Evolutionary conservation across 2,888 invertebrate genomes (phyloP).

Genomic region (Thera britannica): DNA sequence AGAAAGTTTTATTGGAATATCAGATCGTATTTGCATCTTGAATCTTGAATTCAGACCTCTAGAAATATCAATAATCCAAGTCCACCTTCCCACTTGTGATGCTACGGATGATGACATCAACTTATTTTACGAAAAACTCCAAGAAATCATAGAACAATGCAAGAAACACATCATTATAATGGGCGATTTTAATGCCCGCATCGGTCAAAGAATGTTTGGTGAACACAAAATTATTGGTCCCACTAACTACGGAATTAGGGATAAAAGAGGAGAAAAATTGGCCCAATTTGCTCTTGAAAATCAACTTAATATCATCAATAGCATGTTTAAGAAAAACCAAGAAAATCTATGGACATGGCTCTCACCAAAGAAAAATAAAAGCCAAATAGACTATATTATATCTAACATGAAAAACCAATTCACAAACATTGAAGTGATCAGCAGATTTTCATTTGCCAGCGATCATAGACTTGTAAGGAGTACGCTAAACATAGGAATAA

Average conservation of each 20-base stretch:
- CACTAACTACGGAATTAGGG: not conserved
- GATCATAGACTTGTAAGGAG: conserved; percentile 3
- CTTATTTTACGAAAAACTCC: not conserved
- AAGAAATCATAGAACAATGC: not conserved
- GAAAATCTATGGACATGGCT: no score
- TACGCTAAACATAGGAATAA: not conserved
- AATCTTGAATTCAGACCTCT: not conserved
- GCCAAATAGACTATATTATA: conserved; percentile 7
- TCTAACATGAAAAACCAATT: not conserved
- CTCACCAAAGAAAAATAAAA: conserved; percentile 1
- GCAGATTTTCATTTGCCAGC: not conserved
- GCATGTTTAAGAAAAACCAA: not conserved
- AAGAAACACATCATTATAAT: not conserved
- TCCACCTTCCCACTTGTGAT: not conserved
- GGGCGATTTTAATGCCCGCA: not conserved
- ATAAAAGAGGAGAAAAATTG: not conserved
- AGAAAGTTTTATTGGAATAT: not conserved
- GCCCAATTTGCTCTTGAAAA: not conserved
- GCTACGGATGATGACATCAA: not conserved
- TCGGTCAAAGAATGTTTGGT: not conserved
- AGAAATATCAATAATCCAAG: conserved; percentile 4
- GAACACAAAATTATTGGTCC: not conserved
- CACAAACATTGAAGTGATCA: not conserved
- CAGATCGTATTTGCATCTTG: no score
- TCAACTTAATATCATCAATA: not conserved